These are phyloP conservation scores for Pinctada fucata DNA, from an alignment of 2,888 invertebrate genomes.

Conservation along the genomic window DNA sequence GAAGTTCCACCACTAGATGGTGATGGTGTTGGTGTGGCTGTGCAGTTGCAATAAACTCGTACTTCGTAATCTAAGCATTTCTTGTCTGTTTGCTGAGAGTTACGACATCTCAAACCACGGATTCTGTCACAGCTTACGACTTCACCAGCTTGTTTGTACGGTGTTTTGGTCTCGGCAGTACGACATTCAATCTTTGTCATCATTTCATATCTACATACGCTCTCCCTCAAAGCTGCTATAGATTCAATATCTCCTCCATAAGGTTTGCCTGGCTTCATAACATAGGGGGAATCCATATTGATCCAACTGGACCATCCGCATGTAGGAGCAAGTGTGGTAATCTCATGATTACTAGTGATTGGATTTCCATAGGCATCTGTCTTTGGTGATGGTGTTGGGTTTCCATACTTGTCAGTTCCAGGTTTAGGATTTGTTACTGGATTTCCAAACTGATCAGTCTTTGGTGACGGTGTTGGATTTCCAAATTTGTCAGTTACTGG, in stretches of 20 bases:
- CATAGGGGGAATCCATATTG: constrained; percentile 60
- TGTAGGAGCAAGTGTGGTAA: constrained; percentile 18
- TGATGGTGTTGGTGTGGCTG: constrained; percentile 44
- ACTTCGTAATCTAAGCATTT: constrained; percentile 71
- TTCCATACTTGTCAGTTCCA: constrained; percentile 1
- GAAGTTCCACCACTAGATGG: constrained; percentile 33
- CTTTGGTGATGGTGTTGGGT: constrained; percentile 32
- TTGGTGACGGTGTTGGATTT: constrained; percentile 26
- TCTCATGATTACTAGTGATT: constrained; percentile 4
- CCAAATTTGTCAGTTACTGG: background rate
- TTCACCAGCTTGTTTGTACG: constrained; percentile 84
- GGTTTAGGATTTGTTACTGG: constrained; percentile 62
- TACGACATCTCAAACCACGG: constrained; percentile 60
- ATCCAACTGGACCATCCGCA: constrained; percentile 73
- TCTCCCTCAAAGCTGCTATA: constrained; percentile 55
- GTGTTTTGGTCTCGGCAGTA: constrained; percentile 82
- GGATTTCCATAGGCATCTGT: constrained; percentile 29
- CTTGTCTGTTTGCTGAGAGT: constrained; percentile 48
- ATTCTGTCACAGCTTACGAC: constrained; percentile 84
- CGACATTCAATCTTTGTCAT: constrained; percentile 85
- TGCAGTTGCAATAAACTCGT: constrained; percentile 72
- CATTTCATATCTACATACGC: constrained; percentile 69
- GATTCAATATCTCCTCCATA: constrained; percentile 71
- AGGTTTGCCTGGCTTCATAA: constrained; percentile 41
- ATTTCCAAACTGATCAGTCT: constrained; percentile 37